Evolutionary conservation across 2,888 invertebrate genomes (phyloP).

Genomic region (Dichetophora obliterata): DNA sequence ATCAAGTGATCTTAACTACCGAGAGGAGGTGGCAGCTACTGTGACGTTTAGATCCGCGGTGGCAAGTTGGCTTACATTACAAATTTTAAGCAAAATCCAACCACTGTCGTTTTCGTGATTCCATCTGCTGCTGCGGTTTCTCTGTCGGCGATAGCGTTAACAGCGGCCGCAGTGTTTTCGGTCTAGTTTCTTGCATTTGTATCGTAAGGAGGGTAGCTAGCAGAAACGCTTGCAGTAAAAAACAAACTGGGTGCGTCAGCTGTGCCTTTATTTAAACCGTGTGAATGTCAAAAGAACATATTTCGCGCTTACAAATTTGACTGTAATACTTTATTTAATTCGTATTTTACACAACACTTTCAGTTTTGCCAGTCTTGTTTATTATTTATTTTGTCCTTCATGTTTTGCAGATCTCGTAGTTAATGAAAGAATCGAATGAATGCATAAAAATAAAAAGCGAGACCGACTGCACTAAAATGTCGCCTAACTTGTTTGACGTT

Average conservation of each 20-base stretch:
- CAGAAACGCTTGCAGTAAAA: background rate
- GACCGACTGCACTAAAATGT: background rate
- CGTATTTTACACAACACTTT: background rate
- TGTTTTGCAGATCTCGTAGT: background rate
- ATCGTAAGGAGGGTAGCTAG: background rate
- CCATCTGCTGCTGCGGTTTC: background rate
- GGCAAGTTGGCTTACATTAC: background rate
- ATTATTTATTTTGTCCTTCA: background rate
- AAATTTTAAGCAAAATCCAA: background rate
- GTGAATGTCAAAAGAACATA: conserved; percentile 28
- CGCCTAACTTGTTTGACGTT: background rate
- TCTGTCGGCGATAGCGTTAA: background rate
- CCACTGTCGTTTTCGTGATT: background rate
- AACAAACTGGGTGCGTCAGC: conserved; percentile 22
- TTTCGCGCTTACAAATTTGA: background rate
- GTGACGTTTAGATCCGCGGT: too few species aligned
- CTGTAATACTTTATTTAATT: background rate
- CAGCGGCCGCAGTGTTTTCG: conserved; percentile 7
- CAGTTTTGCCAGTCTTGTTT: background rate
- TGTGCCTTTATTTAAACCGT: background rate
- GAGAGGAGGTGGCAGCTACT: too few species aligned
- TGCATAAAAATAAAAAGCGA: background rate
- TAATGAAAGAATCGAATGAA: background rate
- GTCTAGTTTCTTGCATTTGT: background rate
- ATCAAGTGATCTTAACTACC: too few species aligned